Percentiles rank a stretch among this genome's conserved stretches.
These are phyloP conservation scores for Gavia stellata DNA, from an alignment of 2,113 vertebrate species.

Conservation along the genomic window DNA sequence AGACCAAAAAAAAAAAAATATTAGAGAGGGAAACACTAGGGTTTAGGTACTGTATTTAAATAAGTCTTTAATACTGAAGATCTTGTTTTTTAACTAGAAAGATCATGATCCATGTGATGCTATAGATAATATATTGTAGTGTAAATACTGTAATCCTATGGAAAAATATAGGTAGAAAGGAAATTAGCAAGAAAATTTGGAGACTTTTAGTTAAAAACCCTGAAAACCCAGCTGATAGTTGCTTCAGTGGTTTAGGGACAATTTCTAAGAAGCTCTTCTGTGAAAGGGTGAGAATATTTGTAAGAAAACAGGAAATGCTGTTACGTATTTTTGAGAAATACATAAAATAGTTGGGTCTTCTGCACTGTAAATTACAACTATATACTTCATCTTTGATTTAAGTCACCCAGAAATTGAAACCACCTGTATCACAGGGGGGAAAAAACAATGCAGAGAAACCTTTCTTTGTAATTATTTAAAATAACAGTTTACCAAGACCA, in stretches of 20 bases:
- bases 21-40: background rate
- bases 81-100: background rate
- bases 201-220: background rate
- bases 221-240: background rate
- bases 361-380: background rate
- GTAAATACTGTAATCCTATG: background rate
- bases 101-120: background rate
- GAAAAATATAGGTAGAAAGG: background rate
- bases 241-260: background rate
- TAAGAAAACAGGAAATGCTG: background rate
- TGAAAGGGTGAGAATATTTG: background rate
- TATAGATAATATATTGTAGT: background rate
- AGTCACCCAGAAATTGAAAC: background rate
- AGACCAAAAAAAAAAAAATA: background rate
- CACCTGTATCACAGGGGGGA: rapidly evolving
- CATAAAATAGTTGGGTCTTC: background rate
- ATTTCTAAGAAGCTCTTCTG: background rate
- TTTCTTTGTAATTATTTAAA: background rate
- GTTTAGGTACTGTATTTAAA: background rate
- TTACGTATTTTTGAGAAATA: background rate
- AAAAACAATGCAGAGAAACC: background rate
- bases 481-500: background rate
- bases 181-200: background rate
- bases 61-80: background rate
- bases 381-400: background rate